Evolutionary conservation across 2,113 vertebrate genomes (phyloP).

Genomic region (Camarhynchus parvulus): DNA sequence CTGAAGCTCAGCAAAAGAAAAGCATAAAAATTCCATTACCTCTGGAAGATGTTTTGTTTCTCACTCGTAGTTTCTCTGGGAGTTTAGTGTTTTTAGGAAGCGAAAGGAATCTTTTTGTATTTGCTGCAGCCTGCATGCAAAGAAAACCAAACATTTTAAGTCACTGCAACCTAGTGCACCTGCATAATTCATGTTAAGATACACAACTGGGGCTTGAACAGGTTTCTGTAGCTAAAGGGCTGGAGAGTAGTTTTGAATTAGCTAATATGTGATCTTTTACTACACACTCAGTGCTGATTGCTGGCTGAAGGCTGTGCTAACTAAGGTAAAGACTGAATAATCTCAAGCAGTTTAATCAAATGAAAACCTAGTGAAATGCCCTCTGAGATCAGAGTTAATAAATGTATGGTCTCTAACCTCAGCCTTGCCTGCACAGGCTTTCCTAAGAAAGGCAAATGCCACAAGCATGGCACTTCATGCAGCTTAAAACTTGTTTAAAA

Average conservation of each 20-base stretch:
- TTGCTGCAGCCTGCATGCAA: constrained; percentile 69
- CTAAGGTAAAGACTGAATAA: background rate
- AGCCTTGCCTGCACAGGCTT: background rate
- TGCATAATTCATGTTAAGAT: background rate
- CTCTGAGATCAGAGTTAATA: constrained; percentile 10
- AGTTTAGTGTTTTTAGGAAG: constrained; percentile 84
- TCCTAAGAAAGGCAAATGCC: background rate
- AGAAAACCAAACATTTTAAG: background rate
- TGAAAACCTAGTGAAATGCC: background rate
- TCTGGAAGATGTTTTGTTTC: constrained; percentile 73
- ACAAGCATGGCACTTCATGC: background rate
- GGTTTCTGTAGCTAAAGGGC: background rate
- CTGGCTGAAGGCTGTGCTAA: background rate
- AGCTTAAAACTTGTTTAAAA: background rate
- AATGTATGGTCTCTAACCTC: background rate
- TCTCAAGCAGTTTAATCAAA: background rate
- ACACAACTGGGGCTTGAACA: background rate
- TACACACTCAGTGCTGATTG: background rate
- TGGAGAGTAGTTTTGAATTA: constrained; percentile 20
- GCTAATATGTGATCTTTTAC: constrained; percentile 39
- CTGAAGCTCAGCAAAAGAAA: background rate
- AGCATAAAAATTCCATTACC: constrained; percentile 60
- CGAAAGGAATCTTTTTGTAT: constrained; percentile 78
- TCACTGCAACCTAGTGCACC: background rate
- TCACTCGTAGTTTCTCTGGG: constrained; percentile 77